A percentile compares a stretch with the other conserved stretches of the same genome.
Conservation (phyloP, 2,797 vertebrate species). For the Melanotaenia parkinsoni region DNA sequence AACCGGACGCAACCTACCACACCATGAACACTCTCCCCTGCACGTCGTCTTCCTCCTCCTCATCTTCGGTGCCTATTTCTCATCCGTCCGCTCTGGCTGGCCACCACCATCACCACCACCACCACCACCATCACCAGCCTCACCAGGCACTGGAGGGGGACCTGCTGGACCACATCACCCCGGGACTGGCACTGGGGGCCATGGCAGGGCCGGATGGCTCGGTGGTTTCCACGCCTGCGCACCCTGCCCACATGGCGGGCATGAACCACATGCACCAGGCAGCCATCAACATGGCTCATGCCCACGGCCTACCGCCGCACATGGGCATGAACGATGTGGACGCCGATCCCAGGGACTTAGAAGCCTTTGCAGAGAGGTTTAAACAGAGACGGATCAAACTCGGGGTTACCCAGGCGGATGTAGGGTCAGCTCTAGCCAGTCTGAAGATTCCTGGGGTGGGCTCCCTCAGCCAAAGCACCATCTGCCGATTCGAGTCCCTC, state of each 20-base stretch:
- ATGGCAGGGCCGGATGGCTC: constrained; percentile 96
- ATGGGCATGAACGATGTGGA: constrained; percentile 98
- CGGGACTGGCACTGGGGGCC: constrained; percentile 93
- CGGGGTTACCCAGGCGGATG: constrained; percentile 96
- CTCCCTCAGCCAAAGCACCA: constrained; percentile 94
- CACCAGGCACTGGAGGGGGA: constrained; percentile 97
- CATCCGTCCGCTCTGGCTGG: constrained; percentile 91
- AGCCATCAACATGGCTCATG: constrained; percentile 96
- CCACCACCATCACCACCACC: constrained; percentile 93
- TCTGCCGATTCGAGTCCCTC: constrained; percentile 94
- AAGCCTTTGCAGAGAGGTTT: constrained; percentile 97
- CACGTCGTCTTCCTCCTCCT: constrained; percentile 91
- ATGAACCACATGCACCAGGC: constrained; percentile 99
- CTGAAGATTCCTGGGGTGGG: constrained; percentile 95
- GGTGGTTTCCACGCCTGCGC: constrained; percentile 93
- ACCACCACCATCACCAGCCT: constrained; percentile 95
- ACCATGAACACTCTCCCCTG: constrained; percentile 99
- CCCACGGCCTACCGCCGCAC: constrained; percentile 93
- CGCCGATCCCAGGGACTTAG: constrained; percentile 95
- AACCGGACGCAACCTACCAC: constrained; percentile 99
- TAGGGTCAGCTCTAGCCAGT: constrained; percentile 93
- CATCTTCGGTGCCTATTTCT: constrained; percentile 91
- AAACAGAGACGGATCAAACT: constrained; percentile 98
- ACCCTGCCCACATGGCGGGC: constrained; percentile 95
- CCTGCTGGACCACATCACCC: constrained; percentile 96